Conservation (phyloP, 2,113 vertebrate genomes). For the Phodopus roborovskii region DNA sequence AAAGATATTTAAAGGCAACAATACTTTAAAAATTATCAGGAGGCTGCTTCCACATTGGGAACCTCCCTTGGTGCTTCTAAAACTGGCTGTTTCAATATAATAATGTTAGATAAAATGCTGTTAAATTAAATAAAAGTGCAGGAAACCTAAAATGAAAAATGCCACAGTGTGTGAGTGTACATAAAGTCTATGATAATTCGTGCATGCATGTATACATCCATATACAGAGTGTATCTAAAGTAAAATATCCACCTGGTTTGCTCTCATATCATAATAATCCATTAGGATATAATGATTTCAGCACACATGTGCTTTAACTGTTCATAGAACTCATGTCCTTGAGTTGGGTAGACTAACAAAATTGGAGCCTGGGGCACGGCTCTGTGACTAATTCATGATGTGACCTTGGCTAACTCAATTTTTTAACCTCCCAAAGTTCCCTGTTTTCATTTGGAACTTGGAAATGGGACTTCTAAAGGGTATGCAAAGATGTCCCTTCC, state of each 20-base stretch:
- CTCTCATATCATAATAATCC: neutral
- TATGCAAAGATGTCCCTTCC: neutral
- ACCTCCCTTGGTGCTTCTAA: conserved; percentile 54
- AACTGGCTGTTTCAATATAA: conserved; percentile 58
- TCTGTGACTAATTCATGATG: neutral
- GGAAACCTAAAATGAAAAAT: neutral
- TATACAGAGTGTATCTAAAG: neutral
- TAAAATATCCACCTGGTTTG: neutral
- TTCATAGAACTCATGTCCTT: conserved; percentile 12
- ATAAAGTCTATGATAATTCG: neutral
- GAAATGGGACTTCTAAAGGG: neutral
- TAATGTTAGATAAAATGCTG: conserved; percentile 64
- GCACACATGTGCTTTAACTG: neutral
- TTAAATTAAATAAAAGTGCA: neutral
- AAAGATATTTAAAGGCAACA: conserved; percentile 72
- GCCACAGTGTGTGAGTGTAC: neutral
- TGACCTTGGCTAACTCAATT: conserved; percentile 20
- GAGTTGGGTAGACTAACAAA: neutral
- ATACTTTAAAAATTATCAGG: conserved; percentile 69
- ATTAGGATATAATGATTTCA: neutral
- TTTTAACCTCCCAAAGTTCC: neutral
- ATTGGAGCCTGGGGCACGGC: neutral
- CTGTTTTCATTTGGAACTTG: neutral
- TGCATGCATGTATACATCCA: rapidly evolving
- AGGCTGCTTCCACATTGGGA: conserved; percentile 69